These are phyloP conservation scores for Tachina fera DNA, from an alignment of 2,888 invertebrate species.

Conservation along the genomic window DNA sequence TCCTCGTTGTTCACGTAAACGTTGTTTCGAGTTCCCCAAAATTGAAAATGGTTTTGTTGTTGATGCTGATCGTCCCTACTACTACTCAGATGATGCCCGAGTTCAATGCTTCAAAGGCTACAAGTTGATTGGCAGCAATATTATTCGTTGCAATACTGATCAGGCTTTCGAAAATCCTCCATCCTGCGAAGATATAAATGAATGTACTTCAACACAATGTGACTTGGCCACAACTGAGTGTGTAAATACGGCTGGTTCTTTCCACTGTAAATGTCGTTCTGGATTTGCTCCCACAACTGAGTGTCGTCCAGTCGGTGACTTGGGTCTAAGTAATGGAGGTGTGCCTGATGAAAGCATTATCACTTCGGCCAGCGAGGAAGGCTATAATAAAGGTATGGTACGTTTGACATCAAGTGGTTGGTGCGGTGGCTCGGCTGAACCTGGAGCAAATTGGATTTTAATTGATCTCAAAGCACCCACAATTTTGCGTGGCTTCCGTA, in stretches of 20 bases:
- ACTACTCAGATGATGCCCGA: constrained; percentile 94
- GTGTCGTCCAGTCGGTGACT: constrained; percentile 94
- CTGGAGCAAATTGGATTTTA: constrained; percentile 94
- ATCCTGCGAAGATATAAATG: constrained; percentile 95
- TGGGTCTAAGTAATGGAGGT: constrained; percentile 91
- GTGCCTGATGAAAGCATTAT: constrained; percentile 95
- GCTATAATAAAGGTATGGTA: constrained; percentile 92
- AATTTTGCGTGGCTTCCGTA: constrained; percentile 94
- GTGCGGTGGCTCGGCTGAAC: constrained; percentile 94
- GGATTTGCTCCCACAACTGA: constrained; percentile 94
- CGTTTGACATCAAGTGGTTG: constrained; percentile 93
- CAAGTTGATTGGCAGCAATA: constrained; percentile 91
- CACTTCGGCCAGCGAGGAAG: constrained; percentile 91
- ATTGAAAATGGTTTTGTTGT: constrained; percentile 94
- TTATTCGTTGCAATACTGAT: constrained; percentile 92
- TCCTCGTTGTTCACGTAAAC: constrained; percentile 90
- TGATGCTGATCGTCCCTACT: constrained; percentile 89
- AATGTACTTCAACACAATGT: constrained; percentile 94
- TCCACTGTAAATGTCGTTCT: constrained; percentile 92
- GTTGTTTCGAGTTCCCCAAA: constrained; percentile 87
- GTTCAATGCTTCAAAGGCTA: constrained; percentile 96
- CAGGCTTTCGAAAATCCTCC: constrained; percentile 93
- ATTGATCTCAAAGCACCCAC: constrained; percentile 95
- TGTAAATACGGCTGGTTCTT: constrained; percentile 93
- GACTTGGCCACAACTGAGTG: constrained; percentile 95